A percentile compares a stretch with the other conserved stretches of the same genome.
Conservation (phyloP, 1,140 invertebrate genomes). For the Diachasmimorpha longicaudata region DNA sequence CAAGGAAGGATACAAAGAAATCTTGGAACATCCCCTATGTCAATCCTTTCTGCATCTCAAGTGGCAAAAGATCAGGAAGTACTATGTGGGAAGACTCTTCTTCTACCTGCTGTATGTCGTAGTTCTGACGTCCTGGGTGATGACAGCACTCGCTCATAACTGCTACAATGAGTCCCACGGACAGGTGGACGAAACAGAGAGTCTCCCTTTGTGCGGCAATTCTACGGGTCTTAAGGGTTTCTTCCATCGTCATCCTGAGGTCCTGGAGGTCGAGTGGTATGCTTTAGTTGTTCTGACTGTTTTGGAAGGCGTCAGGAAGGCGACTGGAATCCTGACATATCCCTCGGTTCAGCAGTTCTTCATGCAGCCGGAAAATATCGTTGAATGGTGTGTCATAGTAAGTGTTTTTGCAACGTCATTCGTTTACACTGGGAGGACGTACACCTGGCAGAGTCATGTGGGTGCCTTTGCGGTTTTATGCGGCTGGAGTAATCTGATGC, state of each 20-base stretch:
- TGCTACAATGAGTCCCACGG: slow-evolving; percentile 72
- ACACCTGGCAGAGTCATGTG: slow-evolving; percentile 81
- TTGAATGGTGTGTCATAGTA: slow-evolving; percentile 83
- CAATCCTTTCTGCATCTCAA: slow-evolving; percentile 84
- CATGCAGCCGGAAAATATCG: slow-evolving; percentile 80
- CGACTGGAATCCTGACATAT: slow-evolving; percentile 79
- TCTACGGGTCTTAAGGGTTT: slow-evolving; percentile 76
- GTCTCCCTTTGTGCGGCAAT: slow-evolving; percentile 68
- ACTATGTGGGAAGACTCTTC: slow-evolving; percentile 79
- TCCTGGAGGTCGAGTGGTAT: slow-evolving; percentile 81
- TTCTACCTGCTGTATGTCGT: slow-evolving; percentile 82
- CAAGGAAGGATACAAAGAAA: slow-evolving; percentile 82
- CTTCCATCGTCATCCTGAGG: slow-evolving; percentile 72
- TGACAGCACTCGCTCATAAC: slow-evolving; percentile 78
- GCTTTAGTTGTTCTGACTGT: slow-evolving; percentile 75
- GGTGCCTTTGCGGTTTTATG: slow-evolving; percentile 83
- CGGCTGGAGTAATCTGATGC: slow-evolving; percentile 86
- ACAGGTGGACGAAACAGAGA: slow-evolving; percentile 35
- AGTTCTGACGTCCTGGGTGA: slow-evolving; percentile 77
- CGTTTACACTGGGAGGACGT: slow-evolving; percentile 76
- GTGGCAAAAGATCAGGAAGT: slow-evolving; percentile 89
- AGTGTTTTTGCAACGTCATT: slow-evolving; percentile 83
- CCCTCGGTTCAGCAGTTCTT: slow-evolving; percentile 79
- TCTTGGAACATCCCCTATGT: slow-evolving; percentile 81
- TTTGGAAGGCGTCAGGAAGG: slow-evolving; percentile 77